These are phyloP conservation scores for Pelusios castaneus DNA, from an alignment of 2,113 vertebrate species.

Conservation along the genomic window DNA sequence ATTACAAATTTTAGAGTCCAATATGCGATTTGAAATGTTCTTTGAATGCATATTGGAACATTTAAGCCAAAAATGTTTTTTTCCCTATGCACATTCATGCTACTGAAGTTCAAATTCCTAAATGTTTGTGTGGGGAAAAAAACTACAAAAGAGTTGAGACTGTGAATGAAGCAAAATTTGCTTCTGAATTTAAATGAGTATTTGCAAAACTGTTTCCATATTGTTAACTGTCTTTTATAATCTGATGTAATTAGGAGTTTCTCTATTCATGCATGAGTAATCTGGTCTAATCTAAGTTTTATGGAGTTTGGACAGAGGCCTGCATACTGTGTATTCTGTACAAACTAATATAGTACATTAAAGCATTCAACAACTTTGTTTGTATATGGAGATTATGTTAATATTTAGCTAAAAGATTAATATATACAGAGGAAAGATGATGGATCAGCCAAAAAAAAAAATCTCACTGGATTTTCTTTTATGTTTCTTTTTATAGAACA, in stretches of 20 bases:
- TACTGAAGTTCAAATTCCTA: not conserved
- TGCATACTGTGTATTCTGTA: not conserved
- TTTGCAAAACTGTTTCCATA: not conserved
- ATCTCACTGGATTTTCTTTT: not conserved
- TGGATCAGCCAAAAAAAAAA: not conserved
- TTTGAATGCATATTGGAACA: not conserved
- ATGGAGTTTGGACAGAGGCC: not conserved
- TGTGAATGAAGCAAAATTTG: not conserved
- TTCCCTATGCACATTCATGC: not conserved
- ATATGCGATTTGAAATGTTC: not conserved
- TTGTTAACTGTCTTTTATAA: not conserved
- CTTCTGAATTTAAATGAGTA: not conserved
- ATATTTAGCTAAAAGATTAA: not conserved
- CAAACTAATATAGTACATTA: not conserved
- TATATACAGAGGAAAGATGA: not conserved
- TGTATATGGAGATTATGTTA: not conserved
- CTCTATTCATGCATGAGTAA: not conserved
- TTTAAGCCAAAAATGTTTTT: not conserved
- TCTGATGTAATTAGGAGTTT: not conserved
- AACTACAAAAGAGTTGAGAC: not conserved
- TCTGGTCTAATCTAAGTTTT: not conserved
- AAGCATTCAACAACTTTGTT: not conserved
- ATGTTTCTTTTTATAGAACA: not conserved
- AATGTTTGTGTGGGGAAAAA: not conserved
- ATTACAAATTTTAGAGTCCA: not conserved